Base-by-base conservation (phyloP, 1,140 invertebrate species). In the Limonius californicus region DNA sequence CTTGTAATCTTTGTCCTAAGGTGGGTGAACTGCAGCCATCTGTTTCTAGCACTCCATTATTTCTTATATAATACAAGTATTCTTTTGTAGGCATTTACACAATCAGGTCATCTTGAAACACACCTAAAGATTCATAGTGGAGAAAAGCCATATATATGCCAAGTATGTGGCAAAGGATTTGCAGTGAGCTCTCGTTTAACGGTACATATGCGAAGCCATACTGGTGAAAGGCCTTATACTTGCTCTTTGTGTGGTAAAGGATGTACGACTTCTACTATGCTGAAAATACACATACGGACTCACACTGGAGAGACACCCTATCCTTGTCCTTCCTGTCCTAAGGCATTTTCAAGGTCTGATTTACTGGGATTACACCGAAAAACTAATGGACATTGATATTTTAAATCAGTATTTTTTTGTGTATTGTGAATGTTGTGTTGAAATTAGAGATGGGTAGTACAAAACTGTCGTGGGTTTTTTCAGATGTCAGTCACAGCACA, bases 281-380 rank as follows among this genome's bases (percentile, higher is more conserved):
- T 63, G 3, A 63, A 63, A 45, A 54, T 63, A 16, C 88, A 90
- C 70, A 86, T 88, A 45, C 81, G 87, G 59, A 87, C 86, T 72
- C 88, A 90, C 72, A 89, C 88, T 15, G 91, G 92, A 42, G 93
- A 95, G 78, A 88, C 86, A 43, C 86, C 86, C 3, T 88, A 85
- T 68, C 81, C 81, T 82, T 84, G 72, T 58, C 50, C 16, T 11
- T 14, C 21, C 2, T 63, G 62, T 53, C 53, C 57, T 18, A 64
- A 59, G 21, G 14, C 62, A 12, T 64, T 64, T 23, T 59, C 62
- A 47, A 19, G 57, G 21, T 64, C 62, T 12, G 57, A 59, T 47
- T 47, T 56, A 18, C 39, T 59, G 27, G 59, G 55, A 19, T 6
- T 35, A 12, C 58, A 64, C 56, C 30, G 19, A 64, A 50, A 57